phyloP scores from a whole-genome alignment of 1,140 invertebrate species.

The Aphidius gifuensis region DNA sequence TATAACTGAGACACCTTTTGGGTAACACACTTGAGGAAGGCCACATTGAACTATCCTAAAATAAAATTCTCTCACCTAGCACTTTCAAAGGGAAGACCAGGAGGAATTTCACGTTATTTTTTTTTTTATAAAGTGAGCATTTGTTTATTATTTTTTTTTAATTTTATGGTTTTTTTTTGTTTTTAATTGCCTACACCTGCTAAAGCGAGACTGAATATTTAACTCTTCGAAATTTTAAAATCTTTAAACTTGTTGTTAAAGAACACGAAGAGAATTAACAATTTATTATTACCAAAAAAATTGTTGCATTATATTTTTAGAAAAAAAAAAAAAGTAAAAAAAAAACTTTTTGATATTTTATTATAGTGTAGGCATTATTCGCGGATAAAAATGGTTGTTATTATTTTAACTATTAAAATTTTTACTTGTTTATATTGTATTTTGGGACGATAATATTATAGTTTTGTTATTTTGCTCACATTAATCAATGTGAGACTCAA shows the following conservation, averaged over 20 bases:
- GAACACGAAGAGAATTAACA: conserved; percentile 18
- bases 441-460: too few relatives aligned
- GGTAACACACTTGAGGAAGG: conserved; percentile 53
- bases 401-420: too few relatives aligned
- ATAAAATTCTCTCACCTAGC: conserved; percentile 42
- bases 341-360: too few relatives aligned
- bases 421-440: too few relatives aligned
- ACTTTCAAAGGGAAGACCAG: conserved; percentile 20
- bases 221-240: conserved; percentile 6
- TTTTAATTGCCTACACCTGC: background rate
- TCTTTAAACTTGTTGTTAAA: conserved; percentile 25
- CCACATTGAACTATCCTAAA: conserved; percentile 56
- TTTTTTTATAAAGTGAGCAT: background rate
- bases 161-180: background rate
- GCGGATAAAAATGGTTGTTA: too few relatives aligned
- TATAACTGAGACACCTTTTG: conserved; percentile 37
- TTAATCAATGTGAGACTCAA: too few relatives aligned
- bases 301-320: background rate
- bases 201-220: background rate
- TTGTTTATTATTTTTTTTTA: background rate
- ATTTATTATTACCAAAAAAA: conserved; percentile 9
- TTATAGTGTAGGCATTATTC: too few relatives aligned
- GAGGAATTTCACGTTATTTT: background rate
- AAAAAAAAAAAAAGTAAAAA: too few relatives aligned
- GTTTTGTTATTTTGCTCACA: too few relatives aligned